phyloP scores from a whole-genome alignment of 2,797 vertebrate genomes.

The Meriones psammophilus region DNA sequence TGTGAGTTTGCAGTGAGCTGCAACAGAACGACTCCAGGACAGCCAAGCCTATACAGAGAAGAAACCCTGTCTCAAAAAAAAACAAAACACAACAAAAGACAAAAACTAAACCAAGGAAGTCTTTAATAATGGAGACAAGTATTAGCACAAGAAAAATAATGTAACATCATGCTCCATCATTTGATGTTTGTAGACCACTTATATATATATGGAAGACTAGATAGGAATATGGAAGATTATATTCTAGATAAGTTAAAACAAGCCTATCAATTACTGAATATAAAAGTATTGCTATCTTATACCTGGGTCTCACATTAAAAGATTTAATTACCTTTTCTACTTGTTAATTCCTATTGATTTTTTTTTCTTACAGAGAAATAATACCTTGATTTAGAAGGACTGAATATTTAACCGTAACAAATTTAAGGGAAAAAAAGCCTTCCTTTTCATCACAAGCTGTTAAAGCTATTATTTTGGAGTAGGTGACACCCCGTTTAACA shows the following conservation, averaged over 20 bases:
- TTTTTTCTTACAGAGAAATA: slow-evolving; percentile 85
- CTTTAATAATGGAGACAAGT: slow-evolving; percentile 25
- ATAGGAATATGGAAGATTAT: slow-evolving; percentile 73
- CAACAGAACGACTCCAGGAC: too few relatives aligned
- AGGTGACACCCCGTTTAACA: slow-evolving; percentile 94
- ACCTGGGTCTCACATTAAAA: slow-evolving; percentile 85
- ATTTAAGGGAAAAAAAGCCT: slow-evolving; percentile 83
- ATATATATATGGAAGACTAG: slow-evolving; percentile 38
- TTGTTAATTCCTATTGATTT: slow-evolving; percentile 86
- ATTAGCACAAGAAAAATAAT: slow-evolving; percentile 3
- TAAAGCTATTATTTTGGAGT: slow-evolving; percentile 93
- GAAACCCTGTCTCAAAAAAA: too few relatives aligned
- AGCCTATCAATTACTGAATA: slow-evolving; percentile 82
- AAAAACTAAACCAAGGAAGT: not conserved
- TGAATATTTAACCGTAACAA: slow-evolving; percentile 89
- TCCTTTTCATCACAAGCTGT: slow-evolving; percentile 91
- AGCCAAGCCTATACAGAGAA: too few relatives aligned
- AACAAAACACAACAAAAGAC: too few relatives aligned
- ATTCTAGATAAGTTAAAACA: slow-evolving; percentile 80
- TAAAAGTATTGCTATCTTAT: slow-evolving; percentile 84
- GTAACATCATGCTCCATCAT: slow-evolving; percentile 54
- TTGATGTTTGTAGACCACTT: slow-evolving; percentile 67
- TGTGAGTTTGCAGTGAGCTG: too few relatives aligned
- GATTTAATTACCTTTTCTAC: slow-evolving; percentile 85
- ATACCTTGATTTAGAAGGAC: slow-evolving; percentile 86